Conservation (phyloP, 2,888 invertebrate species). For the Aquatica leii region DNA sequence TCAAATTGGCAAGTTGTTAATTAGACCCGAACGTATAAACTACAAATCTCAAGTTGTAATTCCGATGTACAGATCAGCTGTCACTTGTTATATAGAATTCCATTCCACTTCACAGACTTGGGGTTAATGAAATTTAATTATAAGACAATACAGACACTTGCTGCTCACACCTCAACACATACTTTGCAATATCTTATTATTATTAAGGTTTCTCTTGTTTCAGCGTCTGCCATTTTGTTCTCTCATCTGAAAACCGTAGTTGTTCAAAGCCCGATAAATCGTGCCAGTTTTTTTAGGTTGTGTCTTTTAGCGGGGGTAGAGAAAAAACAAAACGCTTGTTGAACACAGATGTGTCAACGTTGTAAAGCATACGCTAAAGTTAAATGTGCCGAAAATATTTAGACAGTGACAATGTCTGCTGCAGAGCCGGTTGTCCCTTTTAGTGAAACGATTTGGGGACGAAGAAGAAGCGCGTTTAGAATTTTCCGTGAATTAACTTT, state of each 20-base stretch:
- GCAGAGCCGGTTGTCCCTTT: conserved; percentile 45
- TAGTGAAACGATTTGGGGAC: conserved; percentile 1
- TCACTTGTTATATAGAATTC: conserved; percentile 54
- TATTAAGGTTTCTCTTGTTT: conserved; percentile 45
- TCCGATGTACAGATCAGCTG: conserved; percentile 54
- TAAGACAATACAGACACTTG: conserved; percentile 56
- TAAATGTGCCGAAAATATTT: conserved; percentile 59
- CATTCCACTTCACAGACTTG: conserved; percentile 51
- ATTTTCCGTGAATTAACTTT: neutral
- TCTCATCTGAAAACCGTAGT: too few relatives aligned
- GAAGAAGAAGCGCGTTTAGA: conserved; percentile 12
- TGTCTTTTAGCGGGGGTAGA: neutral
- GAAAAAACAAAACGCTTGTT: conserved; percentile 47
- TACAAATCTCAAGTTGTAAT: conserved; percentile 44
- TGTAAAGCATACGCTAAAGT: conserved; percentile 54
- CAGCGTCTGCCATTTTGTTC: conserved; percentile 28
- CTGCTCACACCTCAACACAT: conserved; percentile 52
- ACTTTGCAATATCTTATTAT: conserved; percentile 57
- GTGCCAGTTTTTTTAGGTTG: too few relatives aligned
- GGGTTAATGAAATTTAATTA: conserved; percentile 59
- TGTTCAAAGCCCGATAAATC: too few relatives aligned
- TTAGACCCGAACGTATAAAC: conserved; percentile 36
- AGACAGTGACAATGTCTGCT: conserved; percentile 56
- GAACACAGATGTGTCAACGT: conserved; percentile 56
- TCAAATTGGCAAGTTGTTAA: conserved; percentile 34